Conservation (phyloP, 1,140 invertebrate genomes). For the Diorhabda elongata region DNA sequence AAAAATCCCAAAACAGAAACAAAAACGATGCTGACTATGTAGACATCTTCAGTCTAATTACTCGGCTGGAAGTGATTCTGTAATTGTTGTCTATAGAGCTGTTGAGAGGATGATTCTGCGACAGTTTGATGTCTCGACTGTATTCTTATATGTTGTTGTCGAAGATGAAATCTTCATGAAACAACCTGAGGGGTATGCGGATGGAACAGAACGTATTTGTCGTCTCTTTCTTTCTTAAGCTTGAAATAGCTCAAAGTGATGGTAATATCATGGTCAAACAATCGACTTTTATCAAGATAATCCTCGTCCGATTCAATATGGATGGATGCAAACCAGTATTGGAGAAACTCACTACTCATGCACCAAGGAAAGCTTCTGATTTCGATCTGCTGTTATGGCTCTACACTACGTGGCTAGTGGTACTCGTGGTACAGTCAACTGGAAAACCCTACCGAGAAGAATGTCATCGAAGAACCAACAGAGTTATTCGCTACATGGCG, state of each 20-base stretch:
- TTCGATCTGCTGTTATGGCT: not conserved
- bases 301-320: not conserved
- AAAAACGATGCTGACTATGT: no score
- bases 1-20: no score
- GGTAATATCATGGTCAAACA: not conserved
- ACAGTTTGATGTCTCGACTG: not conserved
- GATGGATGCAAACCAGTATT: not conserved
- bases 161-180: not conserved
- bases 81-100: not conserved
- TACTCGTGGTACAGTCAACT: not conserved
- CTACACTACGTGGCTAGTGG: not conserved
- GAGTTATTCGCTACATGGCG: no score
- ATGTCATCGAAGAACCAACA: no score
- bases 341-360: not conserved
- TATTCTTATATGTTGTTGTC: not conserved
- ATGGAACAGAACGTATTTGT: not conserved
- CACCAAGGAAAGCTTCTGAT: not conserved
- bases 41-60: not conserved
- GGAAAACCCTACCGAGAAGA: no score
- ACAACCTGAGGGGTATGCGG: not conserved
- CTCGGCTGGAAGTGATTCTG: not conserved
- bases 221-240: not conserved
- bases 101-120: not conserved
- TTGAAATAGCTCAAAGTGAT: not conserved
- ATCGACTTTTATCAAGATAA: not conserved